Evolutionary conservation across 2,888 invertebrate genomes (phyloP).

Genomic region (Pristionchus mayeri): DNA sequence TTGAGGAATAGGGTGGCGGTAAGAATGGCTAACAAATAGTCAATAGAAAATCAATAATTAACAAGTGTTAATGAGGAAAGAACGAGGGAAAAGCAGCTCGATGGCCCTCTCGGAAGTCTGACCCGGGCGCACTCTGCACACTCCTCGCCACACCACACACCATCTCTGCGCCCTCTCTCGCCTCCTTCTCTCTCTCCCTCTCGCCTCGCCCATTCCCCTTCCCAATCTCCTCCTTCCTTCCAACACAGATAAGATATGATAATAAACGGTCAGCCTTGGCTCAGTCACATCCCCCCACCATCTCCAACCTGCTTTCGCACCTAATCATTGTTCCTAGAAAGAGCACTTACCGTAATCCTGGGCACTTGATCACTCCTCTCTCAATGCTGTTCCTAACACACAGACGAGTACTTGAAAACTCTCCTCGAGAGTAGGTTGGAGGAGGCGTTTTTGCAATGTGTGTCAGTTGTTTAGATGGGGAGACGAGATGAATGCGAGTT

Average conservation of each 20-base stretch:
- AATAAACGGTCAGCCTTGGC: constrained; percentile 42
- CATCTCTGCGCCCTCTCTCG: constrained; percentile 13
- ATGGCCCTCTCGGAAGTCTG: not conserved
- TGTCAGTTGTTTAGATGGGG: constrained; percentile 42
- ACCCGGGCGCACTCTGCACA: not conserved
- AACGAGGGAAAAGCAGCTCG: not conserved
- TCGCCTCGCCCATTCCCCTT: not conserved
- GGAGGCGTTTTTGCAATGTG: constrained; percentile 36
- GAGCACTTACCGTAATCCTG: constrained; percentile 40
- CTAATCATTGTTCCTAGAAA: constrained; percentile 30
- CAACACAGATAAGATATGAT: constrained; percentile 41
- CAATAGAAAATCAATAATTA: not conserved
- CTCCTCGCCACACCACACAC: constrained; percentile 30
- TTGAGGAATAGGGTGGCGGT: not conserved
- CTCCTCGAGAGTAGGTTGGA: constrained; percentile 38
- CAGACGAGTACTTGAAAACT: constrained; percentile 44
- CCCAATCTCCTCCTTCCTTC: not conserved
- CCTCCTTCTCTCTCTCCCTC: not conserved
- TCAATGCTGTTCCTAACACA: constrained; percentile 24
- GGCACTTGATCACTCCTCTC: constrained; percentile 20
- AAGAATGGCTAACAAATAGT: not conserved
- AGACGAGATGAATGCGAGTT: constrained; percentile 5
- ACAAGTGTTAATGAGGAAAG: not conserved
- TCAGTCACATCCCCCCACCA: not conserved
- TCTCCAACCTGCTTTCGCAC: constrained; percentile 31